Percentiles rank a stretch among this genome's conserved stretches.
Evolutionary conservation across 2,888 invertebrate species (phyloP).

Genomic region (Cantharis rustica): DNA sequence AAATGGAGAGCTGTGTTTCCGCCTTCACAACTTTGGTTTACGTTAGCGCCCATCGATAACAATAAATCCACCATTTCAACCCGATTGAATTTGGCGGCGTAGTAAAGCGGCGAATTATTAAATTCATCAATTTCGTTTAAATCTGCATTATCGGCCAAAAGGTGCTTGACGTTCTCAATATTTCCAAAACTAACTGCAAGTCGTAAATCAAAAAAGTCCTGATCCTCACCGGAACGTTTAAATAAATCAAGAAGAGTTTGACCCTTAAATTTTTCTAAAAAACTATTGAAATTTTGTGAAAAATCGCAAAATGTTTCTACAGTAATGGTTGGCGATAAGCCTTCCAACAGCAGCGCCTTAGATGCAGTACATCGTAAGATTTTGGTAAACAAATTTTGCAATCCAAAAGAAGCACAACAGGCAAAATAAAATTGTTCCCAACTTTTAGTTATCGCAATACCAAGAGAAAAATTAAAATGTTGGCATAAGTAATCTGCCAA

Average conservation of each 20-base stretch:
- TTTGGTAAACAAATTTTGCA: background rate
- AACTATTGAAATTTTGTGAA: background rate
- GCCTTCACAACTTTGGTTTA: background rate
- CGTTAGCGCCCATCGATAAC: background rate
- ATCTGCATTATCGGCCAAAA: background rate
- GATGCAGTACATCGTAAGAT: background rate
- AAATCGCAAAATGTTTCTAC: background rate
- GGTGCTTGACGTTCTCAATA: background rate
- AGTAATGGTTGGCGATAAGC: too few species aligned
- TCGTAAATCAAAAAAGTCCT: background rate
- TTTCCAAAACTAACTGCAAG: conserved; percentile 5
- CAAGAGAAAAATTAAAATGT: background rate
- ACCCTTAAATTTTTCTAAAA: background rate
- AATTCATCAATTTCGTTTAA: background rate
- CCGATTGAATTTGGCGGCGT: background rate
- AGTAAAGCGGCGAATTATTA: background rate
- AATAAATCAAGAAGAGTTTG: background rate
- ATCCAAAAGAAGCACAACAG: background rate
- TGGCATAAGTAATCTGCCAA: conserved; percentile 6
- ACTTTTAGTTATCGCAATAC: background rate
- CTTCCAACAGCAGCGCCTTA: background rate
- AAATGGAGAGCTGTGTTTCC: conserved; percentile 3
- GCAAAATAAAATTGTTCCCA: background rate
- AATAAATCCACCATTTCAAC: background rate
- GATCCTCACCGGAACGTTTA: background rate